Evolutionary conservation across 2,797 vertebrate species (phyloP).

Genomic region (Sciurus vulgaris): DNA sequence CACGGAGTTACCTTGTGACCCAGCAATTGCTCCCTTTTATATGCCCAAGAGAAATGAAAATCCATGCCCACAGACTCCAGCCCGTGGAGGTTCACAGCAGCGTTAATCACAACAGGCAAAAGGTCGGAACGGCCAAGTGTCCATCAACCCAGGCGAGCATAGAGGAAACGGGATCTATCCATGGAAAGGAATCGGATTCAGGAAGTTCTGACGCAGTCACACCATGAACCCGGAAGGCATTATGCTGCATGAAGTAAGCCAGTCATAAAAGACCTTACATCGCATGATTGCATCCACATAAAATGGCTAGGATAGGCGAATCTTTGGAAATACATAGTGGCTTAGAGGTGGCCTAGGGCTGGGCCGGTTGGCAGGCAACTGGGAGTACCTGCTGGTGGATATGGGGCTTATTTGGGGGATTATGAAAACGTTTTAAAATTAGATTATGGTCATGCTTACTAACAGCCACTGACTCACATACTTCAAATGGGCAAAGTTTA

Average conservation of each 20-base stretch:
- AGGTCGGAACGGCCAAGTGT: background rate
- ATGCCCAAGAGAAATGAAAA: background rate
- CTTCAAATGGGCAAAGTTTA: constrained; percentile 36
- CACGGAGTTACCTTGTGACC: background rate
- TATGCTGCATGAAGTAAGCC: background rate
- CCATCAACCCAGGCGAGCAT: background rate
- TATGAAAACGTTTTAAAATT: constrained; percentile 22
- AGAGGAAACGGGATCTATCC: background rate
- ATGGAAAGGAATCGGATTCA: rapidly evolving
- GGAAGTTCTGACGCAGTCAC: rapidly evolving
- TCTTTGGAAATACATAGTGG: background rate
- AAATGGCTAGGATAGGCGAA: background rate
- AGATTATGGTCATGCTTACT: background rate
- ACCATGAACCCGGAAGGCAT: background rate
- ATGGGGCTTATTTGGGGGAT: background rate
- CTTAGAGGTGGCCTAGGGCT: background rate
- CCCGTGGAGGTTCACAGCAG: rapidly evolving
- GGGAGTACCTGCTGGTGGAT: background rate
- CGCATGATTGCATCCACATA: background rate
- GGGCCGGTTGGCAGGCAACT: background rate
- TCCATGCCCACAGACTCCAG: background rate
- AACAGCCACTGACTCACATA: background rate
- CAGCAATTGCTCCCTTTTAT: background rate
- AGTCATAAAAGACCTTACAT: background rate
- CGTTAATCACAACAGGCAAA: background rate